These are phyloP conservation scores for Nyctibius bracteatus DNA, from an alignment of 2,113 vertebrate species.

Conservation along the genomic window DNA sequence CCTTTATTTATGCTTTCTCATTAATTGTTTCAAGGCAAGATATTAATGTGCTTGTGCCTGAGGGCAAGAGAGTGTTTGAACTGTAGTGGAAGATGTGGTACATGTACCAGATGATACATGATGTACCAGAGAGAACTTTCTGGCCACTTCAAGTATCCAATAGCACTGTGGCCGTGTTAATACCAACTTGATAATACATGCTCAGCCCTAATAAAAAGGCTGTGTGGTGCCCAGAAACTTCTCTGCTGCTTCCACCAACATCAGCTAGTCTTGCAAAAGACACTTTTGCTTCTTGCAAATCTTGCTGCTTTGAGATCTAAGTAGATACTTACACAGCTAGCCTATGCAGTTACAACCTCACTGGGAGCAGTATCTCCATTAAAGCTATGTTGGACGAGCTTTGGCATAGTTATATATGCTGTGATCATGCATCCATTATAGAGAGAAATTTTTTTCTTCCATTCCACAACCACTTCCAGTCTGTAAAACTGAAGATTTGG, in stretches of 20 bases:
- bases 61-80: neutral
- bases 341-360: neutral
- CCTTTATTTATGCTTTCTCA: neutral
- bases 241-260: neutral
- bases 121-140: neutral
- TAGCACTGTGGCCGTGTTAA: neutral
- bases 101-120: accelerated
- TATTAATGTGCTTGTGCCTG: neutral
- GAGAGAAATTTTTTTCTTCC: neutral
- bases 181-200: neutral
- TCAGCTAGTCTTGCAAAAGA: neutral
- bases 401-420: neutral
- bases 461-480: neutral
- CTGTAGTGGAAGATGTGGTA: neutral
- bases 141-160: neutral
- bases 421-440: neutral
- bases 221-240: neutral
- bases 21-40: neutral
- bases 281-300: neutral
- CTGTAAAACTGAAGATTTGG: neutral
- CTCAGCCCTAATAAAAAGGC: neutral
- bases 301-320: neutral
- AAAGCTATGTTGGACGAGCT: neutral
- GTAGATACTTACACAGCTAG: neutral
- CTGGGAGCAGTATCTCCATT: neutral